Conservation (phyloP, 1,140 invertebrate genomes). For the Drosophila sp. region DNA sequence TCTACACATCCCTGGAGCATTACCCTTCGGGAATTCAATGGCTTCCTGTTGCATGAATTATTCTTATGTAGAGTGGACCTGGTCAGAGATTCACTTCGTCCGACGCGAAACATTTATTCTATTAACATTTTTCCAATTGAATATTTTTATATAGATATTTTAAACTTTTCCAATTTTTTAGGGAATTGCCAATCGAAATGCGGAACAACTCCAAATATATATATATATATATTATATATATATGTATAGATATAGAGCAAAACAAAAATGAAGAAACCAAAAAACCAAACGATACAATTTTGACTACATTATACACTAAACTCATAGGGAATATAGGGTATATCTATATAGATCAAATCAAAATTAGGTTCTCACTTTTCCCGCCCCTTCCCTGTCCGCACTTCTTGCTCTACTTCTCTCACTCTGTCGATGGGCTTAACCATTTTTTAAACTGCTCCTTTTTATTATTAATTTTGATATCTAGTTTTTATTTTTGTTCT, state of each 20-base stretch:
- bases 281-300: slow-evolving; percentile 12
- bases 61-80: no score
- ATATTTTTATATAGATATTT: slow-evolving; percentile 2
- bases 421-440: slow-evolving; percentile 4
- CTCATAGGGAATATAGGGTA: slow-evolving; percentile 26
- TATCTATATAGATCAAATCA: slow-evolving; percentile 15
- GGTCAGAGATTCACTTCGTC: no score
- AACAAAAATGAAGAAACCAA: slow-evolving; percentile 13
- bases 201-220: background rate
- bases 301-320: slow-evolving; percentile 20
- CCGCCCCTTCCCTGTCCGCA: background rate
- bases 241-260: background rate
- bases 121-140: background rate
- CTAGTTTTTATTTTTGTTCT: background rate
- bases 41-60: no score
- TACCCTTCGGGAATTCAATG: no score
- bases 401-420: slow-evolving; percentile 2
- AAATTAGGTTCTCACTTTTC: slow-evolving; percentile 2
- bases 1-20: no score
- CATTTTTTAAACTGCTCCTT: background rate
- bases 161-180: background rate
- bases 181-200: background rate
- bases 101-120: no score
- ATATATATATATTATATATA: slow-evolving; percentile 8
- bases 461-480: background rate